Evolutionary conservation across 2,113 vertebrate genomes (phyloP).

Genomic region (Sceloporus tristichus): DNA sequence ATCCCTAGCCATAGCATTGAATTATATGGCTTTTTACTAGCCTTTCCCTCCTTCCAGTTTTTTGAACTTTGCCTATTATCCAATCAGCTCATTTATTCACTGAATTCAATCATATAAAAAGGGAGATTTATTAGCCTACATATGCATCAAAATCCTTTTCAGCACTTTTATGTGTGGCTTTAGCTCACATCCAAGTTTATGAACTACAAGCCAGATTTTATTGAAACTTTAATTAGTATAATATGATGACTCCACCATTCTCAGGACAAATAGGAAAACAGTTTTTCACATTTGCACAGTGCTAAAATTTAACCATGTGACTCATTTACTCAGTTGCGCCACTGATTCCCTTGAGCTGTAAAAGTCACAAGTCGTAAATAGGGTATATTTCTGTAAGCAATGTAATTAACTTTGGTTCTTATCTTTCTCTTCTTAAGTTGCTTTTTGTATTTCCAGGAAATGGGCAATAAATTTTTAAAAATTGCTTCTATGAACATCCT

Average conservation of each 20-base stretch:
- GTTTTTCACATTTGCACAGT: slow-evolving; percentile 9
- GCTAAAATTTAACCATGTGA: slow-evolving; percentile 34
- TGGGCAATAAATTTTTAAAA: neutral
- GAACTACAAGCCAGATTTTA: neutral
- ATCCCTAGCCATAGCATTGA: neutral
- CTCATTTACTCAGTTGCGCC: slow-evolving; percentile 24
- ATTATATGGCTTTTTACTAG: neutral
- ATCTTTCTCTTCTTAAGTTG: slow-evolving; percentile 13
- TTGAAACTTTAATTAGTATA: slow-evolving; percentile 39
- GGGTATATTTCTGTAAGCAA: slow-evolving; percentile 25
- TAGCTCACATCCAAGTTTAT: slow-evolving; percentile 38
- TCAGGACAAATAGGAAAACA: neutral
- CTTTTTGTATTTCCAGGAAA: slow-evolving; percentile 36
- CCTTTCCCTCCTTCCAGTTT: neutral
- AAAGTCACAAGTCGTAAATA: slow-evolving; percentile 34
- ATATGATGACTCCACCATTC: slow-evolving; percentile 29
- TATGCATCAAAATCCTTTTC: neutral
- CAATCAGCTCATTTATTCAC: accelerated
- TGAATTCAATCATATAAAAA: accelerated
- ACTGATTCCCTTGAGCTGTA: slow-evolving; percentile 6
- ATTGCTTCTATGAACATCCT: slow-evolving; percentile 6
- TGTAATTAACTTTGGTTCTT: slow-evolving; percentile 49
- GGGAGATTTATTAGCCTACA: slow-evolving; percentile 25
- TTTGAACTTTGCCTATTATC: neutral
- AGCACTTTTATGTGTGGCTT: slow-evolving; percentile 39